phyloP scores from a whole-genome alignment of 2,888 invertebrate genomes.

The Tenthredo mesomela region DNA sequence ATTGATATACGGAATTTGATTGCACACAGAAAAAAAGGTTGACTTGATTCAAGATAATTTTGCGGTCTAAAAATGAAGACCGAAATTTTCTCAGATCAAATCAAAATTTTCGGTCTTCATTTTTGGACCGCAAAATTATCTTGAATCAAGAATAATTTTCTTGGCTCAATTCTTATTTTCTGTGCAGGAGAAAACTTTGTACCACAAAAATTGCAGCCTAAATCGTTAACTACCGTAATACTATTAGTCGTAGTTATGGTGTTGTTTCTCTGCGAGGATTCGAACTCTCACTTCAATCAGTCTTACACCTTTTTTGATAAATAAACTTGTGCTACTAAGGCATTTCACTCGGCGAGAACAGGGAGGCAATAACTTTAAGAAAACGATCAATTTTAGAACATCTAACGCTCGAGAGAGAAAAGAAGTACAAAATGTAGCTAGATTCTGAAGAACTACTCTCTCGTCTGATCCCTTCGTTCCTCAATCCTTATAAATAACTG shows the following conservation, averaged over 20 bases:
- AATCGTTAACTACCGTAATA: not conserved
- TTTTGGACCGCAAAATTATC: too few relatives aligned
- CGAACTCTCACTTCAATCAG: not conserved
- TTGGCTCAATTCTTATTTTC: too few relatives aligned
- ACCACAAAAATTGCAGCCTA: not conserved
- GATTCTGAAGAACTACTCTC: not conserved
- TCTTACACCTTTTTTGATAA: not conserved
- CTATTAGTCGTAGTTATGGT: not conserved
- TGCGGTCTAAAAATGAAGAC: too few relatives aligned
- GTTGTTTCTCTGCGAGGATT: not conserved
- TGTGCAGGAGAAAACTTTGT: not conserved
- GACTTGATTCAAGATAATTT: too few relatives aligned
- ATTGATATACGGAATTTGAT: too few relatives aligned
- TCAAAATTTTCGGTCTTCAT: too few relatives aligned
- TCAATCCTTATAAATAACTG: not conserved
- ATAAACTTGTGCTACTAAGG: not conserved
- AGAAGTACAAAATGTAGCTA: not conserved
- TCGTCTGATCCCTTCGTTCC: not conserved
- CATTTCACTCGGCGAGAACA: not conserved
- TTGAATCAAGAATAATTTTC: too few relatives aligned
- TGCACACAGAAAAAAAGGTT: too few relatives aligned
- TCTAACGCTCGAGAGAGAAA: not conserved
- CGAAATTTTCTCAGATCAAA: too few relatives aligned
- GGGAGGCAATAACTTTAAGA: conserved; percentile 8
- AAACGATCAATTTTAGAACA: conserved; percentile 2